Base-by-base conservation (phyloP, 2,113 vertebrate species). In the Anguilla japonica region DNA sequence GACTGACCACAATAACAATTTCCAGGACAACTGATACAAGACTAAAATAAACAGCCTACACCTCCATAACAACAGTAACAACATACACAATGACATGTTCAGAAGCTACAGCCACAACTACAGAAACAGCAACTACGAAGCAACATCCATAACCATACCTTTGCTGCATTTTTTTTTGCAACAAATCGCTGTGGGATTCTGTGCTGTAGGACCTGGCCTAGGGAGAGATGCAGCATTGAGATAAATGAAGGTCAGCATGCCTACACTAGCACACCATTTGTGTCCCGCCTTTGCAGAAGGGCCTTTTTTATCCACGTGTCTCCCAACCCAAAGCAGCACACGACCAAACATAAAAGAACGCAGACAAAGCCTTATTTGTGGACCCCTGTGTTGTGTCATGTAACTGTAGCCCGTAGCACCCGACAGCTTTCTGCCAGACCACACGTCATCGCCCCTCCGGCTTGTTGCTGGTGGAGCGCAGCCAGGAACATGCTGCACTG, bases 401-500 rank as follows among this genome's bases (percentile, higher is more conserved):
- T 86, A 80, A 81, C 79, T 86, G 78, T 60, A 86, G 20, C 18
- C 56, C 41, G 56, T 41, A 60, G 34, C 85, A n/a, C 75, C 78
- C 79, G 22, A 39, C 29, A 50, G 41, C 71, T 29, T 75, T 75
- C 46, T 81, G 79, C 50, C 85, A 86, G 79, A 81, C 50, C 26
- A 6, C 53, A 60, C 82, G 86, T 80, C 56, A 84, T 89, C 84
- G 29, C n/a, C 82, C 79, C 86, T 90, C 0, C 46, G 85, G 71
- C 84, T 83, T 3, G 0, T 87, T 84, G 53, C 1, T 0, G 1
- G 41, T 89, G 20, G 63, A 83, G 67, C 5, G 0, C 26, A 57
- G 34, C 82, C 82, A 83, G 82, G 53, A 53, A 75, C 71, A 75
- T 75, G 71, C 82, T 20, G 56, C 15, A 41, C 50, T 60, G 5